Conservation (phyloP, 2,113 vertebrate genomes). For the Glaucomys volans region DNA sequence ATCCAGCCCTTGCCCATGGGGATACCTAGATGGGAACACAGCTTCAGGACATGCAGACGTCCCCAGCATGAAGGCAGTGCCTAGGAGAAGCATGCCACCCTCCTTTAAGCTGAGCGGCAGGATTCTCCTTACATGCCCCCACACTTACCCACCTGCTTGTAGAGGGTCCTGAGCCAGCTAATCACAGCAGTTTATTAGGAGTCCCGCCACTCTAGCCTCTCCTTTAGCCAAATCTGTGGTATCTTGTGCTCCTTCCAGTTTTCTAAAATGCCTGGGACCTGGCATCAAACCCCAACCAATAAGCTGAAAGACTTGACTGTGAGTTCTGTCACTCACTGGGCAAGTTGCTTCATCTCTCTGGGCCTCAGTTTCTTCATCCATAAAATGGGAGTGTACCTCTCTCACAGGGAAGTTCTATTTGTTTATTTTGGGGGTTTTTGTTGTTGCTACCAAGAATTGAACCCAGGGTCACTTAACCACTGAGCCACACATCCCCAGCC, state of each 20-base stretch:
- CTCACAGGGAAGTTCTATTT: not conserved
- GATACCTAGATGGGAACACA: not conserved
- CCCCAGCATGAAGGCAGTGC: not conserved
- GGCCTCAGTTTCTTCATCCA: slow-evolving; percentile 33
- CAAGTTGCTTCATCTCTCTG: not conserved
- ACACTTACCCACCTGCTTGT: not conserved
- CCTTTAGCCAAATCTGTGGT: not conserved
- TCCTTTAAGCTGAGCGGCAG: not conserved
- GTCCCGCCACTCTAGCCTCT: not conserved
- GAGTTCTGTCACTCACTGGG: not conserved
- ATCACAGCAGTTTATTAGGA: not conserved
- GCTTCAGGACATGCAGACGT: not conserved
- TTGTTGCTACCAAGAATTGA: too few species aligned
- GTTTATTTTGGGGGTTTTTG: too few species aligned
- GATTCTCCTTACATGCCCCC: not conserved
- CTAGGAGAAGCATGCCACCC: not conserved
- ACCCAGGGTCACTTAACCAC: too few species aligned
- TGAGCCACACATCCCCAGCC: too few species aligned
- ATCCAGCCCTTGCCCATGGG: not conserved
- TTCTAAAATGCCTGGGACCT: not conserved
- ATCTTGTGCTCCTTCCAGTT: not conserved
- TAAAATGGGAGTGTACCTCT: not conserved
- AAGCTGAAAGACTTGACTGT: not conserved
- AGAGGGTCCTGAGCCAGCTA: not conserved
- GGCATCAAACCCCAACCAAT: not conserved